Base-by-base conservation (phyloP, 2,888 invertebrate genomes). In the Tridacna crocea region DNA sequence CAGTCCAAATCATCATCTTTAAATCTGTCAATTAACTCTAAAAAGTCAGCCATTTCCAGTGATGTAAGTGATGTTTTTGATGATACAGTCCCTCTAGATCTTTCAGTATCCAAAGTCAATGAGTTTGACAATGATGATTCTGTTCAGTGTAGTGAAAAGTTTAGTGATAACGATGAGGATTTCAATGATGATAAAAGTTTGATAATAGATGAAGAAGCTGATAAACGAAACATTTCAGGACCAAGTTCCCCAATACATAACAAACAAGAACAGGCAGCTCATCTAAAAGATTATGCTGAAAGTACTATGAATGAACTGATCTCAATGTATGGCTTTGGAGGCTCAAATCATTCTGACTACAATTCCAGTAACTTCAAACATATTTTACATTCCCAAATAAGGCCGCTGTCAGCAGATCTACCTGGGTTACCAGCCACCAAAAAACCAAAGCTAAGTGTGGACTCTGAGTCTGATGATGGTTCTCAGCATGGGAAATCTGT, bases 281-380 rank as follows among this genome's bases (percentile, higher is more conserved):
- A 85, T 61, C 75, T 97, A 94, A 96, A 96, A 90, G 97, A 97
- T 92, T 97, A 96, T 93, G 97, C 97, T 6, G 96, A 97, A 95
- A 96, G 96, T 89, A 97, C 97, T 15, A 97, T 97, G 96, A 96
- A 97, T 89, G 97, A 97, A 92, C 94, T 97, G 73, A 95, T 97
- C 78, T 96, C 96, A 47, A 97, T 97, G 90, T 97, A 97, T 93
- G 97, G 97, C 27, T 95, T 97, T 88, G 96, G 96, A 77, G 97
- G 97, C 93, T 92, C 96, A 96, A 72, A 68, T 26, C 81, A 72
- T 19, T n/a, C 73, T 24, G 85, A 85, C 27, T 96, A 97, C 86
- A 96, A 96, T 80, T 95, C 96, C 88, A 96, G 96, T 92, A 96
- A 96, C 87, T 96, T 97, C 92, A 96, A 96, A 96, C 93, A 95